Conservation (phyloP, 2,113 vertebrate genomes). For the Phalacrocorax pelagicus region DNA sequence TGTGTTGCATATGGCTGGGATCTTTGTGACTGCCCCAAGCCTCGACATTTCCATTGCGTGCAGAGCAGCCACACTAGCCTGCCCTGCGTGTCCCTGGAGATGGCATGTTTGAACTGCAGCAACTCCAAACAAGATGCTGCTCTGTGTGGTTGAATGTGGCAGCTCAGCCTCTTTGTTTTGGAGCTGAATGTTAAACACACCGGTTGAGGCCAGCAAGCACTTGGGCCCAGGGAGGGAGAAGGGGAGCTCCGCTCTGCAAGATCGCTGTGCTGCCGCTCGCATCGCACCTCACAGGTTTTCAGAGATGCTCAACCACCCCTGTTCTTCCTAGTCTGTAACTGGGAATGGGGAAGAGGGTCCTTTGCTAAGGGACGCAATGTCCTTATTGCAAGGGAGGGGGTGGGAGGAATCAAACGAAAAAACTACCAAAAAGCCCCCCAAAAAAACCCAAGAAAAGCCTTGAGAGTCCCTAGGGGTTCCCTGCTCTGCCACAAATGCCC, state of each 20-base stretch:
- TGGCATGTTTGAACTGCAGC: not conserved
- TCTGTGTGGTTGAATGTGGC: not conserved
- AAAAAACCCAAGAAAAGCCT: not conserved
- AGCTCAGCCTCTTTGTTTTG: not conserved
- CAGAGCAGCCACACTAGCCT: not conserved
- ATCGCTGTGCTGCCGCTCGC: not conserved
- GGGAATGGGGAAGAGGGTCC: not conserved
- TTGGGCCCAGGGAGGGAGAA: not conserved
- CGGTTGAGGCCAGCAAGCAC: not conserved
- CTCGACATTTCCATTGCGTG: not conserved
- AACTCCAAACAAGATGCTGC: not conserved
- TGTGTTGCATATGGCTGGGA: not conserved
- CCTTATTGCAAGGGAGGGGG: not conserved
- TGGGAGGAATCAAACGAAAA: no score
- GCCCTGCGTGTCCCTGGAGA: not conserved
- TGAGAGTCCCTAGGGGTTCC: not conserved
- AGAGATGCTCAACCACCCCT: not conserved
- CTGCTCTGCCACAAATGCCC: not conserved
- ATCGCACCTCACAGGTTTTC: not conserved
- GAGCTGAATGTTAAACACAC: not conserved
- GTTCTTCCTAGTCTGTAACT: not conserved
- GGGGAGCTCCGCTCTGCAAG: not conserved
- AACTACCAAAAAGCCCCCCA: no score
- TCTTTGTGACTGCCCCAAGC: not conserved
- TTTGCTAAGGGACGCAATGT: not conserved